Base-by-base conservation (phyloP, 2,888 invertebrate genomes). In the Heliconius erato region DNA sequence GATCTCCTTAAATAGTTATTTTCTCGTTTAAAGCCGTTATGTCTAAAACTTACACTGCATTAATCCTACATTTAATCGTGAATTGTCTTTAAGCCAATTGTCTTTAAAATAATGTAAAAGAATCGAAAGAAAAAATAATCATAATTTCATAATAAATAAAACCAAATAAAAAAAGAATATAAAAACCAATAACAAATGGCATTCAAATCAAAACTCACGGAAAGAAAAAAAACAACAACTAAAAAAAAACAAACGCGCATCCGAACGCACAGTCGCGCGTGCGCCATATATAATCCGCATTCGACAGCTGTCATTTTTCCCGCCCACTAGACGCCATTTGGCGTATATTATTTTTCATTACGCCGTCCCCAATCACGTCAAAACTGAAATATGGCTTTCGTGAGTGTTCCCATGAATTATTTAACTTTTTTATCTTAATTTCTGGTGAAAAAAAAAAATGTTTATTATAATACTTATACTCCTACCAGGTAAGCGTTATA, bases 231-330 rank as follows among this genome's bases (percentile, higher is more conserved):
- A 59, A 32, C 63, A 12, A 26, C 4, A 32, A 65, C 76, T 68
- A 79, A 77, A 80, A 54, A 23, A 74, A 83, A 67, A 28, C 14
- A 1, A 71, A 71, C 44, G 28, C 32, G 63, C 35, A 77, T 77
- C 80, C 59, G 65, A 74, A 82, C 83, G 72, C 59, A 59, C 49
- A 54, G 54, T 54, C 54, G 54, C 54, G 68, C 59, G 26, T 59
- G 77, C 87, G 88, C 90, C 89, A 91, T 91, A 89, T 90, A 90
- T 92, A 92, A 92, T 91, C 88, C 88, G 68, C 88, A 87, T 91
- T 91, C 93, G 94, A 94, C 93, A 94, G 90, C 91, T 93, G 93
- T 93, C 94, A 92, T 88, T 91, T 92, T 87, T 84, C 89, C 86
- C 91, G 90, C 90, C 90, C 88, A 89, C 89, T 87, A 85, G 85